Conservation (phyloP, 2,888 invertebrate genomes). For the Diabrotica balteata region DNA sequence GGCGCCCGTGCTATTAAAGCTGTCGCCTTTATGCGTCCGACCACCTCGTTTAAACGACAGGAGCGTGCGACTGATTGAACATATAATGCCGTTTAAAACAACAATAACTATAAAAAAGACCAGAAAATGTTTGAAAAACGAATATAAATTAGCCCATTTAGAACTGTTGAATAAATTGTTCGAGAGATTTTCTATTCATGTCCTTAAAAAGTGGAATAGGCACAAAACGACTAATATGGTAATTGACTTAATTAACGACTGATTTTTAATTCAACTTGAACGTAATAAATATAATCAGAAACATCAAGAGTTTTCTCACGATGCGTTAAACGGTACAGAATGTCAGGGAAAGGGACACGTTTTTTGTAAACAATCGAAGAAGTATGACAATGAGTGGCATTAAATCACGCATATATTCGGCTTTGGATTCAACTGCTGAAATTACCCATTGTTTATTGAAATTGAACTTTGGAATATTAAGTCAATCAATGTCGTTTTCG, state of each 20-base stretch:
- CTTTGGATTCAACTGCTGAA: slow-evolving; percentile 47
- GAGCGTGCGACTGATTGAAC: slow-evolving; percentile 25
- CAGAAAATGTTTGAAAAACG: slow-evolving; percentile 20
- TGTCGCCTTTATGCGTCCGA: slow-evolving; percentile 11
- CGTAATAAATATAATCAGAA: slow-evolving; percentile 32
- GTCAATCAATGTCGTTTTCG: slow-evolving; percentile 59
- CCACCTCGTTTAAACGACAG: slow-evolving; percentile 20
- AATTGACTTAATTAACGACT: slow-evolving; percentile 29
- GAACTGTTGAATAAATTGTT: slow-evolving; percentile 23
- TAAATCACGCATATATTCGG: slow-evolving; percentile 55
- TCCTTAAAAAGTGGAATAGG: slow-evolving; percentile 24
- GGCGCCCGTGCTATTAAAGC: slow-evolving; percentile 2
- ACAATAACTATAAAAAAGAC: slow-evolving; percentile 21
- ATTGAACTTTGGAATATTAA: slow-evolving; percentile 59
- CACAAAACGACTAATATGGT: slow-evolving; percentile 31
- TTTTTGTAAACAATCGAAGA: slow-evolving; percentile 41
- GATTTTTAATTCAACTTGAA: slow-evolving; percentile 27
- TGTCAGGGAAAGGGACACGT: slow-evolving; percentile 41
- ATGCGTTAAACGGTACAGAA: slow-evolving; percentile 42
- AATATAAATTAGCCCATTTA: slow-evolving; percentile 27
- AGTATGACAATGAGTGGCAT: slow-evolving; percentile 47
- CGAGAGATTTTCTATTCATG: slow-evolving; percentile 13
- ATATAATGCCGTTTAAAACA: slow-evolving; percentile 23
- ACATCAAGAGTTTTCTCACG: slow-evolving; percentile 44
- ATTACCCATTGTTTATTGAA: slow-evolving; percentile 61